These are phyloP conservation scores for Caenorhabditis elegans DNA, from an alignment of 1,140 invertebrate genomes.

Conservation along the genomic window DNA sequence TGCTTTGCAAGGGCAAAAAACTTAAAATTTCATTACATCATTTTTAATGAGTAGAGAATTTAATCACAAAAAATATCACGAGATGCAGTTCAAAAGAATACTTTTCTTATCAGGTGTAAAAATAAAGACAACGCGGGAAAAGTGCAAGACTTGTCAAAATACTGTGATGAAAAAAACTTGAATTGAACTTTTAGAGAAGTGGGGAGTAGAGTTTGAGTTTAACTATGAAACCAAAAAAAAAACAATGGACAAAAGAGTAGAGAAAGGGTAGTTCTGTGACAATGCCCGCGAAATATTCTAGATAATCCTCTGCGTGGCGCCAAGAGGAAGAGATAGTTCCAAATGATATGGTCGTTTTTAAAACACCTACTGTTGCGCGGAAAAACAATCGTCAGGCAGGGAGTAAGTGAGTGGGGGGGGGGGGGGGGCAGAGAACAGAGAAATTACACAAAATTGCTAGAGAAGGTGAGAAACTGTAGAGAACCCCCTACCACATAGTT, in stretches of 20 bases:
- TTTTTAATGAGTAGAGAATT: too few species aligned
- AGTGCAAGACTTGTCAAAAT: background rate
- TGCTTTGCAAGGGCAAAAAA: too few species aligned
- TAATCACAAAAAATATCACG: background rate
- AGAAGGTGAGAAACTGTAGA: background rate
- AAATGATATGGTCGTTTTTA: conserved; percentile 23
- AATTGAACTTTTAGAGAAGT: background rate
- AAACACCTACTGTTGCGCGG: background rate
- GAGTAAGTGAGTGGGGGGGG: background rate
- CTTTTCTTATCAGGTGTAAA: conserved; percentile 3
- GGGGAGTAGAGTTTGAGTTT: too few species aligned
- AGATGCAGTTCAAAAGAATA: conserved; percentile 1
- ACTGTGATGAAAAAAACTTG: background rate
- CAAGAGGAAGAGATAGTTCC: conserved; percentile 14
- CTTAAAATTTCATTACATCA: background rate
- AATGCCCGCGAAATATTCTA: background rate
- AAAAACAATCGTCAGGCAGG: background rate
- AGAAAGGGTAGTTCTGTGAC: background rate
- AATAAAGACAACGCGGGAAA: background rate
- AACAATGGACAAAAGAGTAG: background rate
- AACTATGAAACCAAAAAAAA: background rate
- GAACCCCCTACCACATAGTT: background rate
- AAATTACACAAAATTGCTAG: conserved; percentile 2
- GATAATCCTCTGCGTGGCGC: conserved; percentile 2
- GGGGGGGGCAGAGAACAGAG: background rate